Evolutionary conservation across 2,113 vertebrate species (phyloP), one percentile per base, ranked within the genome.

Genomic region (Psittacula cyanocephala): DNA sequence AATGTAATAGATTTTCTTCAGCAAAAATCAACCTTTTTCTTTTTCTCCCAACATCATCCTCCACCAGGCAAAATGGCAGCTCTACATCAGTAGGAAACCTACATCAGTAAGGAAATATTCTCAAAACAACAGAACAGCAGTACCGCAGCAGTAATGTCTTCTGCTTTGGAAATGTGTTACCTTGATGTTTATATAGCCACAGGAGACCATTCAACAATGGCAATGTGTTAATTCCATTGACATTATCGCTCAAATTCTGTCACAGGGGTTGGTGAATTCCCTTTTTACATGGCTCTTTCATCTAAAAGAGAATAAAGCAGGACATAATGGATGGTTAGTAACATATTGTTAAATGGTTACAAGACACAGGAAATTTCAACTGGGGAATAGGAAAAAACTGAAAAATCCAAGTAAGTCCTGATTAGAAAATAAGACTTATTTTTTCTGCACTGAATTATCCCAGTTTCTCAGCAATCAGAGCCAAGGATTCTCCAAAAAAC

Each of bases 181-280:
- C 93, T 96, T 91, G 89, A 77, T 94, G 94, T 95, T 93, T 96
- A 88, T 83, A 91, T 12, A 96, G 88, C 91, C 95, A 74, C 96
- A 83, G 93, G 93, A 96, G 91, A 59, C 68, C 91, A 91, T 67
- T 91, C 93, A 90, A 55, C 93, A 89, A 91, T 79, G 82, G 85
- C 91, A 88, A 86, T 23, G 94, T 96, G 95, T 72, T 95, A 96
- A 96, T 94, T 94, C 94, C 93, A 96, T 95, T 95, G 95, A 93
- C 95, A 91, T 96, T 81, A 91, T 94, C 82, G 7, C 93, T 96
- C 93, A 88, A 96, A 96, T 89, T 83, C 93, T 91, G 85, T 89
- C 93, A 88, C 88, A 88, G 79, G 90, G 68, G 60, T 90, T 64
- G 88, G 81, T 0, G 9, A 90, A 71, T 50, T 50, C 76, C 83